Evolutionary conservation across 2,797 vertebrate species (phyloP), one percentile per base, ranked within the genome.

Genomic region (Todus mexicanus): DNA sequence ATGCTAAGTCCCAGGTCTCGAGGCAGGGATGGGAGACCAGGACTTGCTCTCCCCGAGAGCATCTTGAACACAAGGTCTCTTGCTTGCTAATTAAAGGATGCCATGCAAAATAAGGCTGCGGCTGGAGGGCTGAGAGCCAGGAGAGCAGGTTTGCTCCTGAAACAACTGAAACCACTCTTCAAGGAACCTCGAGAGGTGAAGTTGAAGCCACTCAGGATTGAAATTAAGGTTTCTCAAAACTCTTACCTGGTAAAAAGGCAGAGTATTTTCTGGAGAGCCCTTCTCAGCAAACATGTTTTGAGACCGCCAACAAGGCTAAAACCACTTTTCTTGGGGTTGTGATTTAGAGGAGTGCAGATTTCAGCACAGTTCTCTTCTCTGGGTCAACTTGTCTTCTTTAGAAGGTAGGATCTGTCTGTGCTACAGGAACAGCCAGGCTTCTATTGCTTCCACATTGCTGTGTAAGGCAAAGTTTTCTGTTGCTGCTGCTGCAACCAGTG

Each of bases 131-230:
- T 87, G 69, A 54, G 54, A 95, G 72, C 72, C 76, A 89, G 91
- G 84, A 92, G 70, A 96, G 76, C 92, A 65, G 87, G 93, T 95
- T 95, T 95, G 38, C 35, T 93, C 79, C 50, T 77, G 75, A 83
- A 92, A 10, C 12, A 31, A 53, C 40, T 42, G 68, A n/a, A 93
- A 53, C 48, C 17, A 42, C 65, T 66, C 53, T 73, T 76, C 31
- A 74, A 68, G 60, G 43, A 84, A 72, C 78, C 21, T 76, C 0
- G 0, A 51, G 68, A 76, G 7, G 27, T 63, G 70, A 94, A 72
- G 53, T 53, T 61, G 53, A 77, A 83, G 29, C 14, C 33, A 22
- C 38, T 63, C 2, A 0, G 29, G 68, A 53, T 9, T 74, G 57
- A 68, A 92, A 92, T 45, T 27, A 37, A 71, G 42, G 23, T 60